Evolutionary conservation across 1,140 invertebrate species (phyloP), one percentile per base, ranked within the genome.

Genomic region (Battus philenor): DNA sequence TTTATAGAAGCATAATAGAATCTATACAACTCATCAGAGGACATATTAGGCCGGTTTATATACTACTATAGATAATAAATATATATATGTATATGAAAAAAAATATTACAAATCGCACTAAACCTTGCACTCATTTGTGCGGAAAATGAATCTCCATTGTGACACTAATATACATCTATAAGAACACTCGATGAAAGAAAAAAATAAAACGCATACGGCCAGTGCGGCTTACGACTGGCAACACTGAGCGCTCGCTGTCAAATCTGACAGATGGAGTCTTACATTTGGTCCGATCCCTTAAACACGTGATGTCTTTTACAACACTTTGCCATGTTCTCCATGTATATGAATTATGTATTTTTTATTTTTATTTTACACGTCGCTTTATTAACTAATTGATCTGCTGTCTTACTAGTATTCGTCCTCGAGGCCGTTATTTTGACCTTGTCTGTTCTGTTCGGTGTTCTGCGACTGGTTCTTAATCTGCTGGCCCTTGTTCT

Each of bases 321-420:
- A 53, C 54, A 64, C 56, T 63, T 63, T 59, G 55, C 60, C 24
- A 11, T n/a, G 33, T 41, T 32, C 11, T 13, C 27, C 15, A 7
- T 30, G 20, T 26, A 26, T n/a, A n/a, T n/a, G n/a, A n/a, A n/a
- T n/a, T n/a, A n/a, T n/a, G n/a, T n/a, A 44, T 10, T 11, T 9
- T 36, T 16, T 20, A 39, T 29, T 12, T 39, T 26, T n/a, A 29
- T 39, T 44, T 38, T 32, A 32, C 47, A 54, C 36, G 13, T 47
- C 18, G 27, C 22, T 11, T 12, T 33, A 20, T 20, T 20, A 20
- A 36, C 33, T 36, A 36, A 18, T 16, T 33, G 17, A 20, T 36
- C 9, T 36, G 9, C 6, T 20, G 18, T 60, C 80, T 84, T 84
- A 81, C 80, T 84, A 84, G 70, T 84, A 84, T 27, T 84, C 80